A percentile compares a stretch with the other conserved stretches of the same genome.
phyloP scores from a whole-genome alignment of 2,888 invertebrate genomes.

The Subacronicta megacephala region DNA sequence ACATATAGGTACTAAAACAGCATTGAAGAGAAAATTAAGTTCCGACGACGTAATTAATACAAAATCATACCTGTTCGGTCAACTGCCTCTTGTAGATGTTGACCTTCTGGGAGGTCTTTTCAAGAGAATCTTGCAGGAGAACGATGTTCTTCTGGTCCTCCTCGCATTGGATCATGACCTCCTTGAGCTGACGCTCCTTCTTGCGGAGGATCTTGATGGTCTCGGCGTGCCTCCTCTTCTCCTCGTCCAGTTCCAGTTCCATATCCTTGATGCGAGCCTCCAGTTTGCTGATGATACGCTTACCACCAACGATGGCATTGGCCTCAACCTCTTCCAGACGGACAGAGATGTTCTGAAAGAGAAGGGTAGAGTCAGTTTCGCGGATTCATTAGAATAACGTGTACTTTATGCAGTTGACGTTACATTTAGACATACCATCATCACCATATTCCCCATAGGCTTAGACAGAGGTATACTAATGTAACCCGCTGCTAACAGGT shows the following conservation, averaged over 20 bases:
- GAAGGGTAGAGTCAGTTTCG: constrained; percentile 9
- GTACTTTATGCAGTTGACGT: no score
- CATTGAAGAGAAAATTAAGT: no score
- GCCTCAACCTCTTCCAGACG: constrained; percentile 99
- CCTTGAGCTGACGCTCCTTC: constrained; percentile 99
- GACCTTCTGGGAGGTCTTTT: constrained; percentile 96
- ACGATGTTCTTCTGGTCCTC: constrained; percentile 99
- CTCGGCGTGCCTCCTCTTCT: constrained; percentile 98
- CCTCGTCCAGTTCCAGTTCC: constrained; percentile 98
- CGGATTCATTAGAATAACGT: neutral
- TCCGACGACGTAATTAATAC: neutral
- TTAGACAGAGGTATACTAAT: no score
- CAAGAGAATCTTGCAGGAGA: constrained; percentile 96
- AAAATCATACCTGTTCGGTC: constrained; percentile 93
- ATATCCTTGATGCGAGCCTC: constrained; percentile 98
- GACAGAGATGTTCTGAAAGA: constrained; percentile 93
- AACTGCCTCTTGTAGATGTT: constrained; percentile 98
- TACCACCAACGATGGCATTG: constrained; percentile 98
- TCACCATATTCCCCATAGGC: no score
- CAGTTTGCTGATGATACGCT: constrained; percentile 99
- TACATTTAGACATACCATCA: no score
- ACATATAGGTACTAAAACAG: no score
- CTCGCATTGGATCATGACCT: constrained; percentile 98
- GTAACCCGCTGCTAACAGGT: no score
- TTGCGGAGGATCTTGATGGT: constrained; percentile 99